Percentiles rank a stretch among this genome's conserved stretches.
Evolutionary conservation across 1,140 invertebrate species (phyloP).

Genomic region (Oscheius sp.): DNA sequence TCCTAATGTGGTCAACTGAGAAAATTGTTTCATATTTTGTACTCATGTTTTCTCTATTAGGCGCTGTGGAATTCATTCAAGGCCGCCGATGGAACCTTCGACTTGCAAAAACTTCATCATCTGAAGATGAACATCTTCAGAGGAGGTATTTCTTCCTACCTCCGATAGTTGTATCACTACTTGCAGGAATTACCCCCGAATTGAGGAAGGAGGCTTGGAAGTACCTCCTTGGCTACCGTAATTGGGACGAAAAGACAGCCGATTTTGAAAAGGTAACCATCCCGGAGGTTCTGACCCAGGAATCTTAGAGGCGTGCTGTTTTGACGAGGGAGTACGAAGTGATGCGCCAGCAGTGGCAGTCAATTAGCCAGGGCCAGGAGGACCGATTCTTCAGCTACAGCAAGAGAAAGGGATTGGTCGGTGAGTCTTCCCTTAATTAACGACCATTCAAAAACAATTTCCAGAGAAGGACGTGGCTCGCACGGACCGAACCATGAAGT

Average conservation of each 20-base stretch:
- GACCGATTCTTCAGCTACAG: constrained; percentile 80
- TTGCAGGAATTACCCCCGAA: constrained; percentile 48
- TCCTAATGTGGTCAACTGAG: too few relatives aligned
- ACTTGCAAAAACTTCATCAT: constrained; percentile 42
- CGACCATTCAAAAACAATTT: constrained; percentile 10
- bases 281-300: background rate
- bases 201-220: constrained; percentile 88
- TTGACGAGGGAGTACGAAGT: constrained; percentile 78
- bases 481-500: constrained; percentile 86
- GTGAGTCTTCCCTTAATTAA: constrained; percentile 63
- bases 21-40: too few relatives aligned
- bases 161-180: background rate
- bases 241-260: constrained; percentile 75
- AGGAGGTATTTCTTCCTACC: constrained; percentile 44
- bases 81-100: constrained; percentile 29
- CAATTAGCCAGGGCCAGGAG: constrained; percentile 82
- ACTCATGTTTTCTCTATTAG: too few relatives aligned
- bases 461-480: constrained; percentile 93
- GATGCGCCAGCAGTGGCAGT: constrained; percentile 95
- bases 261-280: constrained; percentile 68
- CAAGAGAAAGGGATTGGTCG: constrained; percentile 87
- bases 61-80: constrained; percentile 35
- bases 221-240: constrained; percentile 83
- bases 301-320: constrained; percentile 40
- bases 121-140: constrained; percentile 55